Evolutionary conservation across 1,140 invertebrate species (phyloP).

Genomic region (Lucilia sericata): DNA sequence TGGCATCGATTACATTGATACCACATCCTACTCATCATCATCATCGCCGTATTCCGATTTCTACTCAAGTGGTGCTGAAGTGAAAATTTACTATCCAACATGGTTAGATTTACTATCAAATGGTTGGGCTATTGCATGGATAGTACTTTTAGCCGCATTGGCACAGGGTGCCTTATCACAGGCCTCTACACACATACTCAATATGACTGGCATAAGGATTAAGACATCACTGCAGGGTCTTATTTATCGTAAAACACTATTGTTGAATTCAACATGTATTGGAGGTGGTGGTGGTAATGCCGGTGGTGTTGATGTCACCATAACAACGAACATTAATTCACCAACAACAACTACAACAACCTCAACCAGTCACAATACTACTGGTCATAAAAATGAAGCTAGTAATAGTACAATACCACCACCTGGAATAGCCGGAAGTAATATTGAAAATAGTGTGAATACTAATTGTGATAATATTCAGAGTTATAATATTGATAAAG

Average conservation of each 20-base stretch:
- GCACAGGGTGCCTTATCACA: constrained; percentile 86
- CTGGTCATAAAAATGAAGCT: no score
- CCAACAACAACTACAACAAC: background rate
- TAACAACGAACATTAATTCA: background rate
- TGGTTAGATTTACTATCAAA: constrained; percentile 77
- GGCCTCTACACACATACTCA: constrained; percentile 84
- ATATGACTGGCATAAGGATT: constrained; percentile 83
- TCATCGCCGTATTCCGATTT: background rate
- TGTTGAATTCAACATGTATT: constrained; percentile 57
- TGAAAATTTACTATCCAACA: constrained; percentile 68
- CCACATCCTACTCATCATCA: constrained; percentile 10
- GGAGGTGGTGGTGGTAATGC: background rate
- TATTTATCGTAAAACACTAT: constrained; percentile 68
- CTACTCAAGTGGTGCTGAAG: constrained; percentile 44
- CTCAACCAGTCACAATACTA: no score
- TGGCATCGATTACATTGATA: constrained; percentile 45
- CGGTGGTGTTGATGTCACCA: background rate
- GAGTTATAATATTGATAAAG: background rate
- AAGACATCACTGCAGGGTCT: constrained; percentile 82
- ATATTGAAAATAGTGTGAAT: constrained; percentile 27
- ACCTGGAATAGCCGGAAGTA: background rate
- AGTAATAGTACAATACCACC: no score
- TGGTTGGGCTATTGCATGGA: constrained; percentile 81
- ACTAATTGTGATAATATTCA: background rate
- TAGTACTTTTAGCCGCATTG: constrained; percentile 79